Evolutionary conservation across 2,113 vertebrate genomes (phyloP).

Genomic region (Tyrannus savana): DNA sequence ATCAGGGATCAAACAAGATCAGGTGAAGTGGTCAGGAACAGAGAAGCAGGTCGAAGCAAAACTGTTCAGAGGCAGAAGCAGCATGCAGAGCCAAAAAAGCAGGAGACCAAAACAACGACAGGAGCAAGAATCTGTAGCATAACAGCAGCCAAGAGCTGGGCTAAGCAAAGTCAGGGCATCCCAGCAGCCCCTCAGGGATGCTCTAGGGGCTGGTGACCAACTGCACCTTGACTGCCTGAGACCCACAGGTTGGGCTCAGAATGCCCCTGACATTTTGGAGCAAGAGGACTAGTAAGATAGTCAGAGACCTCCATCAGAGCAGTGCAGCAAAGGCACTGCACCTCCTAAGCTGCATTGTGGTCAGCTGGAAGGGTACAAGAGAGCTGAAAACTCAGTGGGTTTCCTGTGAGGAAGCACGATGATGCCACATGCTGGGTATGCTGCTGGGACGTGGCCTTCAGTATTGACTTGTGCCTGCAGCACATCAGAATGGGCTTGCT

Average conservation of each 20-base stretch:
- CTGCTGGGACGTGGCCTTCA: neutral
- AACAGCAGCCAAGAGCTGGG: neutral
- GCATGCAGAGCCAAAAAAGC: neutral
- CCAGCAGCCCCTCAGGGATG: neutral
- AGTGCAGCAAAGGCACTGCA: neutral
- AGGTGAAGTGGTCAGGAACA: neutral
- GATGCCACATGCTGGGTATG: rapidly evolving
- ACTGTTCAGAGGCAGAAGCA: neutral
- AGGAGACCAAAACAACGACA: neutral
- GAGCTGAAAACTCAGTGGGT: neutral
- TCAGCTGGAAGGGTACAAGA: neutral
- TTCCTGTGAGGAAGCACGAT: neutral
- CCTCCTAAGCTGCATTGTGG: neutral
- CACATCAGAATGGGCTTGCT: neutral
- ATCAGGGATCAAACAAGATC: neutral
- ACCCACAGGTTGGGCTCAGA: neutral
- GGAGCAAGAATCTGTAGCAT: neutral
- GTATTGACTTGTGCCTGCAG: neutral
- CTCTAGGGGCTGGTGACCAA: neutral
- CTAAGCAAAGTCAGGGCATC: neutral
- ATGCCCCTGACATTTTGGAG: neutral
- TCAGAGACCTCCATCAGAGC: neutral
- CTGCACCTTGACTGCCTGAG: rapidly evolving
- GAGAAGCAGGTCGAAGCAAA: neutral
- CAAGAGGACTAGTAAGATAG: neutral